Evolutionary conservation across 2,888 invertebrate genomes (phyloP).

Genomic region (Acrocyrtus sp.): DNA sequence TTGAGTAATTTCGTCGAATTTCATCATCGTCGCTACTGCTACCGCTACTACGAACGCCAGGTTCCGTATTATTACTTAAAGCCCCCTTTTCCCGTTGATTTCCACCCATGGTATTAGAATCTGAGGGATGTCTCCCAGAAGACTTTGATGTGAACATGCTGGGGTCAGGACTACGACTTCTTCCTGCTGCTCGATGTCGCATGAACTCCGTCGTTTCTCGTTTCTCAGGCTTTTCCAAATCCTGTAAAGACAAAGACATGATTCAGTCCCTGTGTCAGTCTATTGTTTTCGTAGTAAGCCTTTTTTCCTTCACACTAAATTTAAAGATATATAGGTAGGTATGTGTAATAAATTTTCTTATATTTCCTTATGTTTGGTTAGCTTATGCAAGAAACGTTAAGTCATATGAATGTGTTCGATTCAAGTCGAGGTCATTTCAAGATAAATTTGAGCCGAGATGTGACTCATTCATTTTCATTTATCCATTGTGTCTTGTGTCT

Average conservation of each 20-base stretch:
- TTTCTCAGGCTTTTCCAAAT: constrained; percentile 25
- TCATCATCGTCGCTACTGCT: constrained; percentile 43
- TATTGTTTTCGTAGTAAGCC: too few relatives aligned
- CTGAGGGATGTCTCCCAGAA: background rate
- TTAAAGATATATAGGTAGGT: too few relatives aligned
- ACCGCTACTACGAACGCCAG: constrained; percentile 51
- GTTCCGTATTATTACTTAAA: constrained; percentile 40
- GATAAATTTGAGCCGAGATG: too few relatives aligned
- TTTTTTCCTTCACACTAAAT: too few relatives aligned
- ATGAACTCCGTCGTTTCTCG: constrained; percentile 23
- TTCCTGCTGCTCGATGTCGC: constrained; percentile 20
- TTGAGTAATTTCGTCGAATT: constrained; percentile 13
- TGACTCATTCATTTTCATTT: too few relatives aligned
- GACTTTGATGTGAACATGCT: background rate
- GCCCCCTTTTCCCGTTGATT: background rate
- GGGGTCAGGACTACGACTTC: constrained; percentile 18
- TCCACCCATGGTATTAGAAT: background rate
- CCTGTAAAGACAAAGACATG: constrained; percentile 6
- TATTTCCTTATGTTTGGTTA: too few relatives aligned
- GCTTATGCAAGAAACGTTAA: too few relatives aligned
- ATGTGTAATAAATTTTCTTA: too few relatives aligned
- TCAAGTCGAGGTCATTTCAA: too few relatives aligned
- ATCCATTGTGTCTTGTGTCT: too few relatives aligned
- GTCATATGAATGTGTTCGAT: too few relatives aligned
- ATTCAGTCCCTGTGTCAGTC: too few relatives aligned